Evolutionary conservation across 2,113 vertebrate species (phyloP).

Genomic region (Heterocephalus glaber): DNA sequence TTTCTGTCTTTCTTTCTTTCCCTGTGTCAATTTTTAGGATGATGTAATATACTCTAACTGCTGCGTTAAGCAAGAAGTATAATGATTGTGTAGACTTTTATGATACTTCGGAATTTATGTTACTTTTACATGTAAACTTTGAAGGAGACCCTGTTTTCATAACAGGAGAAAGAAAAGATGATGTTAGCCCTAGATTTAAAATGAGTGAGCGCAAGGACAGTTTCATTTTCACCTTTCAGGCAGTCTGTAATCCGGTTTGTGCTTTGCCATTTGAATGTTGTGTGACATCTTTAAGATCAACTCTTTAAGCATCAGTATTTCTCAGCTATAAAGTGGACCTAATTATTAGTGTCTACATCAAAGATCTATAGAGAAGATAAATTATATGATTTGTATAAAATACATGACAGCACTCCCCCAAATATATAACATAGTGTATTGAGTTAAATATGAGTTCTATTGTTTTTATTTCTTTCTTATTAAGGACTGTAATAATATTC

Average conservation of each 20-base stretch:
- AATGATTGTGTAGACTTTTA: not conserved
- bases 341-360: not conserved
- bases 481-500: not conserved
- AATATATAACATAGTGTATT: not conserved
- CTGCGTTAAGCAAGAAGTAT: not conserved
- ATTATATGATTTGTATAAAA: not conserved
- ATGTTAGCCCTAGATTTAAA: not conserved
- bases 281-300: not conserved
- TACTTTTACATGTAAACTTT: not conserved
- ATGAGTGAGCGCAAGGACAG: not conserved
- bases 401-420: not conserved
- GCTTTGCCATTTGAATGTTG: not conserved
- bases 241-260: not conserved
- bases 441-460: not conserved
- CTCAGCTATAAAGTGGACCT: not conserved
- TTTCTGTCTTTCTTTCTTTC: not conserved
- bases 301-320: not conserved
- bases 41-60: not conserved
- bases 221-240: not conserved
- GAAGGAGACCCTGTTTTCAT: not conserved
- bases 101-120: not conserved
- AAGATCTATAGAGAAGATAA: not conserved
- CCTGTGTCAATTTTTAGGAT: not conserved
- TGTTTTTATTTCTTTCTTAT: not conserved
- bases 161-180: not conserved